Conservation (phyloP, 2,113 vertebrate genomes). For the Rhinoptilus africanus region DNA sequence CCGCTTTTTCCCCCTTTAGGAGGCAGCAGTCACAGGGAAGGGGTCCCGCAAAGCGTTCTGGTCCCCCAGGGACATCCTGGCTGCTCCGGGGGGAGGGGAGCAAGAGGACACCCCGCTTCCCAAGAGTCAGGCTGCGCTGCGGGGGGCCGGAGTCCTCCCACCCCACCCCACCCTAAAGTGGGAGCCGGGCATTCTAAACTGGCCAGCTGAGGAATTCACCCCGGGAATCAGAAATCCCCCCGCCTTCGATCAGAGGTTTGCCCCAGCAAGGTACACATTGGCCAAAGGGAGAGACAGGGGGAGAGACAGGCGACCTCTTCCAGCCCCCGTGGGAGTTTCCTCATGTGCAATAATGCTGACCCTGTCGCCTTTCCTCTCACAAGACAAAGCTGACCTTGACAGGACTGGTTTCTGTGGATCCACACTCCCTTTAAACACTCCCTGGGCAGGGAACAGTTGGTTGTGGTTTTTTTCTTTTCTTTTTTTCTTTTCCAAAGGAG, state of each 20-base stretch:
- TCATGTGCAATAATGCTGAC: neutral
- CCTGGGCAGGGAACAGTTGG: neutral
- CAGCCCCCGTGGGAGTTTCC: neutral
- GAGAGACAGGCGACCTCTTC: neutral
- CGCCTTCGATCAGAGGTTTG: neutral
- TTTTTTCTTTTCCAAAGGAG: neutral
- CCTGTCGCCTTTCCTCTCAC: neutral
- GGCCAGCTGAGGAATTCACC: neutral
- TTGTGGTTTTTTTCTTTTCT: neutral
- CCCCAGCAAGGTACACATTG: neutral
- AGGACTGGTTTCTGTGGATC: slow-evolving; percentile 8
- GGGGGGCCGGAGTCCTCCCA: neutral
- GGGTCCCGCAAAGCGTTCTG: neutral
- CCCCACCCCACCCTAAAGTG: fast-evolving
- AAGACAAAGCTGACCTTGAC: slow-evolving; percentile 46
- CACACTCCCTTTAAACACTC: slow-evolving; percentile 4
- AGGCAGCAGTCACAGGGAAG: neutral
- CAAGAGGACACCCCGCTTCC: neutral
- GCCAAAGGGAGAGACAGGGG: neutral
- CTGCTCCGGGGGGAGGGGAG: no score
- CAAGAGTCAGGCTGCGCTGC: neutral
- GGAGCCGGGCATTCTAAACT: neutral
- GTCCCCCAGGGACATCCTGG: neutral
- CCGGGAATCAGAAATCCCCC: neutral
- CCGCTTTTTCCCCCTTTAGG: neutral